Evolutionary conservation across 2,797 vertebrate species (phyloP), one percentile per base, ranked within the genome.

Genomic region (Myotis pilosus): DNA sequence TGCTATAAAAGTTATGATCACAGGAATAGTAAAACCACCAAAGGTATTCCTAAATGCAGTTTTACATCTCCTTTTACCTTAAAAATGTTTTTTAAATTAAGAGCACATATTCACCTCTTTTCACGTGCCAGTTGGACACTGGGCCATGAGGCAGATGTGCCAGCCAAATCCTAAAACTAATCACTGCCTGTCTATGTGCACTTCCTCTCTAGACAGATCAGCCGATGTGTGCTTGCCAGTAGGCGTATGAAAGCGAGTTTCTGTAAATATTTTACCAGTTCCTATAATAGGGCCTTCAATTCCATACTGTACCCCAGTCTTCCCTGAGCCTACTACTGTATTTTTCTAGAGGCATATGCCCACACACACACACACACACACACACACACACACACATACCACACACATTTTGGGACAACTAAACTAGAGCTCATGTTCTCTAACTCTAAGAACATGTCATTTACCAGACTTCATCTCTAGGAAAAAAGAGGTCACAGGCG

Each of bases 1-100:
- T 84, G 84, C 23, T 74, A 15, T 38, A 74, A 85, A 87, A 75
- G 69, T 19, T 28, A 69, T 68, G 64, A 79, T 51, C 66, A n/a
- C 1, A 72, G 23, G 36, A 68, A 62, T 0, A 44, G 33, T n/a
- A 44, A 84, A 60, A 51, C 36, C 68, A 87, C 36, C 36, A 69
- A 93, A 78, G 13, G 13, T 8, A 44, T 30, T 90, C 25, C 55
- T 10, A 79, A 83, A 53, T 47, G 36, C 71, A 90, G 64, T 36
- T 47, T 20, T n/a, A 41, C 51, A 38, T 79, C 25, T 80, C 49
- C 51, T 72, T 89, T 23, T 20, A 66, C 30, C 0, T 75, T 53
- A 38, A 78, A 89, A 78, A 60, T 2, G 0, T 20, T 82, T 91
- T 81, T 60, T 41, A 71, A 94, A 88, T 17, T 62, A 90, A 49